Evolutionary conservation across 2,797 vertebrate species (phyloP).

Genomic region (Chaenodraco wilsoni): DNA sequence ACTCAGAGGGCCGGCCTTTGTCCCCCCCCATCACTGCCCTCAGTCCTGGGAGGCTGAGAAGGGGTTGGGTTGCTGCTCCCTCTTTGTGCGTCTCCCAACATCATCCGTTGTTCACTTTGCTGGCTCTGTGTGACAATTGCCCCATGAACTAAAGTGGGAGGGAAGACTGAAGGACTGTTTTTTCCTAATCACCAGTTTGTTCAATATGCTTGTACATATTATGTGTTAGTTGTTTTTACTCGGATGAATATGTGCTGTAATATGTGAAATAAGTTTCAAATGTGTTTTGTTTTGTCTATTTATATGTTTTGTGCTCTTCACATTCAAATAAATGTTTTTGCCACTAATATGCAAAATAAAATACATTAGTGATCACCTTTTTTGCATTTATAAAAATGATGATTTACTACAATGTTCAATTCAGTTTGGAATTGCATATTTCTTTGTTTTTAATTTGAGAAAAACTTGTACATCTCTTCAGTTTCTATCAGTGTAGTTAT

Average conservation of each 20-base stretch:
- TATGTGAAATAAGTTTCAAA: constrained; percentile 3
- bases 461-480: neutral
- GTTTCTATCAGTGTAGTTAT: neutral
- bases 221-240: constrained; percentile 10
- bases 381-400: constrained; percentile 10
- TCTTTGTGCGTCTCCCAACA: constrained; percentile 56
- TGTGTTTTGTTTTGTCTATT: constrained; percentile 26
- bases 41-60: constrained; percentile 50
- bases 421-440: neutral
- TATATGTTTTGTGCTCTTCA: constrained; percentile 7
- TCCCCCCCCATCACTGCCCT: constrained; percentile 53
- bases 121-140: constrained; percentile 52
- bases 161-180: constrained; percentile 10
- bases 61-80: constrained; percentile 56
- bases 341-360: constrained; percentile 16
- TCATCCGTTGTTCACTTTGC: constrained; percentile 64
- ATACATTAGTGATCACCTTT: neutral
- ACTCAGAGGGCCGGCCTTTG: constrained; percentile 58
- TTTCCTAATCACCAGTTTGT: constrained; percentile 33
- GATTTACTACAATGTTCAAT: neutral
- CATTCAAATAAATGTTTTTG: neutral
- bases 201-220: constrained; percentile 5
- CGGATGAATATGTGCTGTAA: constrained; percentile 3
- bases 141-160: constrained; percentile 54
- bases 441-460: neutral